Base-by-base conservation (phyloP, 2,797 vertebrate species). In the Meda fulgida region DNA sequence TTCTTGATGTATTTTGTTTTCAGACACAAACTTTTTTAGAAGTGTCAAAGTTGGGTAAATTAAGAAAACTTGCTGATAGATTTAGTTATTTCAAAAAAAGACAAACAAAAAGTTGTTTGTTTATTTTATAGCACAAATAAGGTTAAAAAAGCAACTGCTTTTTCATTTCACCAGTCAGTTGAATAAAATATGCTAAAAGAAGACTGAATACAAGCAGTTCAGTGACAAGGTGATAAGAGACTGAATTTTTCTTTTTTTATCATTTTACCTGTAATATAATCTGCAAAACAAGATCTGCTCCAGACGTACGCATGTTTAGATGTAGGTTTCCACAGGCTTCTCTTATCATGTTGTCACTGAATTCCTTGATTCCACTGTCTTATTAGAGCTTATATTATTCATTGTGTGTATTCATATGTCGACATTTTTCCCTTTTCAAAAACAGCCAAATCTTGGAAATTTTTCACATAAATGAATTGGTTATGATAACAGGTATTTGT, bases 311-410 rank as follows among this genome's bases (percentile, higher is more conserved):
- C 76, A 78, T 78, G 76, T 78, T 78, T 78, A 78, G 76, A 78
- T 78, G 76, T 78, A 19, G 31, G 51, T 77, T 77, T 77, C 73
- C 51, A 77, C 73, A 26, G 76, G n/a, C 76, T 78, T 63, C 76
- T 78, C 76, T 78, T 78, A 78, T 78, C 76, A 78, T 43, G 76
- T 43, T 78, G 76, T 63, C 76, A 78, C 76, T 29, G 76, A 78
- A 78, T 29, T 29, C 55, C 76, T 78, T 78, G 55, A 78, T 63
- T 63, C 76, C 55, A 63, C n/a, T 43, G 23, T 78, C 76, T 78
- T 63, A 78, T 78, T 63, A 63, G 76, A 78, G 55, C 55, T 78
- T 63, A 78, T 78, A 63, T 63, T 63, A 78, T 78, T 78, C 76
- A 78, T 60, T 63, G 76, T 26, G 36, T n/a, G 31, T 23, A 77